Evolutionary conservation across 2,888 invertebrate genomes (phyloP).

Genomic region (Drosophila paramelanica): DNA sequence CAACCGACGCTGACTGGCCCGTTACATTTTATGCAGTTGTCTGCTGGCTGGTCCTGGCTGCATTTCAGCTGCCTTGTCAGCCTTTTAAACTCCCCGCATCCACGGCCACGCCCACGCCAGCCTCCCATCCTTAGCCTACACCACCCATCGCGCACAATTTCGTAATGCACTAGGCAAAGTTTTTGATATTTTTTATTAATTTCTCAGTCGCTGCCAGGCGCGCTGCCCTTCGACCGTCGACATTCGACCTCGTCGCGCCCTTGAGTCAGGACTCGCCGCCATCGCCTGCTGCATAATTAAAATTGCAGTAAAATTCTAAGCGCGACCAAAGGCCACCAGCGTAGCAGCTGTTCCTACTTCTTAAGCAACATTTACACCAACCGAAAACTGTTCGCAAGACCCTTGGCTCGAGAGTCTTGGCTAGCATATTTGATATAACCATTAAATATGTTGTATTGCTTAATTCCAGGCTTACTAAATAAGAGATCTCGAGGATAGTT

Average conservation of each 20-base stretch:
- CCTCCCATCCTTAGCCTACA: neutral
- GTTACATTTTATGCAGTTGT: conserved; percentile 76
- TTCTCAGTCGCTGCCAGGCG: conserved; percentile 47
- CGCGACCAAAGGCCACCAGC: conserved; percentile 38
- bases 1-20: conserved; percentile 44
- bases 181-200: conserved; percentile 74
- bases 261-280: conserved; percentile 46
- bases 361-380: conserved; percentile 28
- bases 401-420: too few relatives aligned
- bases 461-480: too few relatives aligned
- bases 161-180: conserved; percentile 66
- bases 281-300: conserved; percentile 71
- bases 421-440: neutral
- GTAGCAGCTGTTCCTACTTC: conserved; percentile 23
- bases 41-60: conserved; percentile 59
- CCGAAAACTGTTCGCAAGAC: neutral
- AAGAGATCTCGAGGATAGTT: too few relatives aligned
- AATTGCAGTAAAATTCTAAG: conserved; percentile 69
- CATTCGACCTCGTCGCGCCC: conserved; percentile 48
- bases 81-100: neutral
- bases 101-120: neutral
- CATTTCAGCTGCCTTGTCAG: conserved; percentile 47
- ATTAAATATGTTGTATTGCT: neutral
- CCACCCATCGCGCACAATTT: conserved; percentile 30
- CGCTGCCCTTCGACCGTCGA: conserved; percentile 11